Evolutionary conservation across 2,797 vertebrate species (phyloP), one percentile per base, ranked within the genome.

Genomic region (Microcaecilia unicolor): DNA sequence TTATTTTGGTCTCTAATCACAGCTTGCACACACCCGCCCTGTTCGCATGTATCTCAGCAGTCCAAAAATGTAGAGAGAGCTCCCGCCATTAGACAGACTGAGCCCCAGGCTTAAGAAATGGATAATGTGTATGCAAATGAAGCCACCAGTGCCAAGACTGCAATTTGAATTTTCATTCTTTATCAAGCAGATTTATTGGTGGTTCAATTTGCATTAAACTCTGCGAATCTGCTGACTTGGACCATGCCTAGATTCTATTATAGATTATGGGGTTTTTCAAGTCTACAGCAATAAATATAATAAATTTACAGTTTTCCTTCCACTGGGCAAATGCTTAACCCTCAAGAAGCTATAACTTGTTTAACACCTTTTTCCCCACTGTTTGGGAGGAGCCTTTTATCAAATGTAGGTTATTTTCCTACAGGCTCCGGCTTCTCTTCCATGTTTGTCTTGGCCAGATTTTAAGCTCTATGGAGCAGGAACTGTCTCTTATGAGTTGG

Each of bases 121-220:
- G 75, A 72, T 76, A 66, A 69, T 60, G 12, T 21, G 22, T 72
- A 70, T 58, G 33, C 53, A 81, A 73, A 83, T 83, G 40, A 5
- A 46, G 32, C 35, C n/a, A 72, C 15, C 44, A 36, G 61, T 82
- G 41, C 67, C 64, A 81, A 67, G 42, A 63, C 60, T 65, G 43
- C 42, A 61, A 61, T 86, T 84, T 85, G 72, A 55, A 77, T 83
- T 84, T 76, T 65, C 63, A 45, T 64, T 52, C 18, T 65, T 61
- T 52, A 72, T 57, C 51, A 55, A 33, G 49, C 35, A 64, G 51
- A 82, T 73, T 75, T 81, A 76, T 78, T 74, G 40, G 58, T 55
- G 64, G 34, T 76, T 76, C 46, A 78, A 64, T 78, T 80, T 78
- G 26, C 53, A 77, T 78, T 70, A 72, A 64, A 73, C 30, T 81